Percentiles rank a stretch among this genome's conserved stretches.
Conservation (phyloP, 1,140 invertebrate genomes). For the Gryllus bimaculatus region DNA sequence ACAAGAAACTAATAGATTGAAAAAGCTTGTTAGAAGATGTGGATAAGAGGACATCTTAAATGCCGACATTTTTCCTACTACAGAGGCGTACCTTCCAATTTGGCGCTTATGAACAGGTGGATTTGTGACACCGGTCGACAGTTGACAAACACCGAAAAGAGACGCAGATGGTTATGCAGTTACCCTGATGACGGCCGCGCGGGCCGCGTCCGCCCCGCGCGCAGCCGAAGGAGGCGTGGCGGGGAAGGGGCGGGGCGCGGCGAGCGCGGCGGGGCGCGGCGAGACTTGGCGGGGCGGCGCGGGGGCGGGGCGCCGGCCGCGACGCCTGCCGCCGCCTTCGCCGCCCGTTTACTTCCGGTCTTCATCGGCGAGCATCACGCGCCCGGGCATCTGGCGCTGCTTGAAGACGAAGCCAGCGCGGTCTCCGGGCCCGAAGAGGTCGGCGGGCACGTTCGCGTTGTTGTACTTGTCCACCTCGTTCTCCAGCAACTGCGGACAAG, state of each 20-base stretch:
- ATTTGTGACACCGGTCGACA: neutral
- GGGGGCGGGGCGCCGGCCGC: too few relatives aligned
- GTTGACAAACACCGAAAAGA: neutral
- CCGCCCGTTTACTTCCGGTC: neutral
- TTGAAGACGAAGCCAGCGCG: neutral
- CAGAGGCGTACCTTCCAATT: neutral
- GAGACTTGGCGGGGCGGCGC: too few relatives aligned
- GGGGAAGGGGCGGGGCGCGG: too few relatives aligned
- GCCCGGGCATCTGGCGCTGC: neutral
- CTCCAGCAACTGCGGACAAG: neutral
- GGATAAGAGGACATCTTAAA: too few relatives aligned
- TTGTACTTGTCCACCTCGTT: neutral
- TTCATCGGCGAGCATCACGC: neutral
- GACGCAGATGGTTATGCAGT: neutral
- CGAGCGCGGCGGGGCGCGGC: too few relatives aligned
- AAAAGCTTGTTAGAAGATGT: too few relatives aligned
- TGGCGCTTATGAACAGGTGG: neutral
- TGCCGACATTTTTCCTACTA: too few relatives aligned
- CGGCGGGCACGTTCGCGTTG: neutral
- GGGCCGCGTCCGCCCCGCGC: too few relatives aligned
- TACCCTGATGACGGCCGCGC: neutral
- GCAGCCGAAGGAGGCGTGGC: neutral
- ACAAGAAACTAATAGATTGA: too few relatives aligned
- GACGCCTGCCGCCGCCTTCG: too few relatives aligned
- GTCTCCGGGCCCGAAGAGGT: neutral